Evolutionary conservation across 2,797 vertebrate species (phyloP).

Genomic region (Ficedula albicollis): DNA sequence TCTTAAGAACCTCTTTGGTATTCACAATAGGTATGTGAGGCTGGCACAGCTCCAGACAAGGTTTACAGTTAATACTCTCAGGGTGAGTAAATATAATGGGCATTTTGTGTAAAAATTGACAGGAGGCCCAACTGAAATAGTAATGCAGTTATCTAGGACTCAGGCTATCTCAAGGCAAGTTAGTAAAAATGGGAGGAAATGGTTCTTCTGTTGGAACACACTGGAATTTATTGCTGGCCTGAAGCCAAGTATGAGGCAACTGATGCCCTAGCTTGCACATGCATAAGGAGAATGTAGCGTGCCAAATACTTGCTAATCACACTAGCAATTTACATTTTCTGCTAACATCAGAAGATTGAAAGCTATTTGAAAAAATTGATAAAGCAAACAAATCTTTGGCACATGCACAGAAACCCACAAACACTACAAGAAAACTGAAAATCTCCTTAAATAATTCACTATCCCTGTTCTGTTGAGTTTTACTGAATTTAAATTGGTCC

Average conservation of each 20-base stretch:
- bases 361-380: neutral
- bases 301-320: neutral
- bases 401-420: neutral
- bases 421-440: neutral
- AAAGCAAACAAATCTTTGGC: neutral
- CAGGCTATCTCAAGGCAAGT: neutral
- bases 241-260: neutral
- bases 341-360: neutral
- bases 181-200: neutral
- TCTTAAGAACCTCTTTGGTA: neutral
- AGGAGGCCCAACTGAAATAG: neutral
- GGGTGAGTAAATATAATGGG: neutral
- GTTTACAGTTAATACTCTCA: neutral
- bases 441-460: neutral
- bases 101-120: neutral
- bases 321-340: neutral
- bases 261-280: neutral
- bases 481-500: neutral
- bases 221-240: neutral
- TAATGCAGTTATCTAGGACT: neutral
- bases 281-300: accelerated
- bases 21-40: neutral
- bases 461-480: neutral
- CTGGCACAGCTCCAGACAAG: neutral
- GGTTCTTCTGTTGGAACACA: neutral